Evolutionary conservation across 2,797 vertebrate species (phyloP), one percentile per base, ranked within the genome.

Genomic region (Buphagus erythrorhynchus): DNA sequence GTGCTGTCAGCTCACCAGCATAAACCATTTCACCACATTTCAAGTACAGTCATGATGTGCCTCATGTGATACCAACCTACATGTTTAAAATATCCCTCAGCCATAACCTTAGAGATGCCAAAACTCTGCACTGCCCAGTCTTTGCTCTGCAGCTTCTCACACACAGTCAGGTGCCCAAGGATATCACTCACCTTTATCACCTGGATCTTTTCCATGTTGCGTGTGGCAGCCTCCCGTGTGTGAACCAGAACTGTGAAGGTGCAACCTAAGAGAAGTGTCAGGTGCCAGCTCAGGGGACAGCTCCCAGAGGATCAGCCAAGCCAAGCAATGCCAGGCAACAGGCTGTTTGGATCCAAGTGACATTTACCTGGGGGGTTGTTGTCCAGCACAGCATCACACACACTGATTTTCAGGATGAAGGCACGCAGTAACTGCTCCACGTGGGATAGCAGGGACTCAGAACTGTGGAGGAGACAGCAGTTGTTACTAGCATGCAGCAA

Each of bases 161-260:
- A 31, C 5, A 1, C 29, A n/a, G 4, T 4, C 29, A 15, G 19
- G 33, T 16, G 40, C 22, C 33, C 54, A 28, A 28, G 33, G 36
- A 1, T 10, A 9, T 40, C 9, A 16, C 97, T 97, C 92, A 99
- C 99, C 99, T 99, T 99, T 94, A 99, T 99, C 92, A 99, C 99
- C 97, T 99, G 99, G 96, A 99, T 99, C 96, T 99, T 99, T 86
- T 99, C 99, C 99, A 99, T 99, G 96, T 99, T 99, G 36, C 99
- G 98, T 7, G 99, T 99, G 55, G 99, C 99, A 16, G 99, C 99
- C 96, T 99, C 99, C 95, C 99, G 98, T 0, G 99, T 99, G 92
- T 99, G 99, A n/a, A 99, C 99, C 40, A 99, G 97, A 21, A 99
- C 98, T 2, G 99, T 99, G 94, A 99, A 99, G 29, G 99, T 99